Base-by-base conservation (phyloP, 1,140 invertebrate genomes). In the Parapsyche elsis region DNA sequence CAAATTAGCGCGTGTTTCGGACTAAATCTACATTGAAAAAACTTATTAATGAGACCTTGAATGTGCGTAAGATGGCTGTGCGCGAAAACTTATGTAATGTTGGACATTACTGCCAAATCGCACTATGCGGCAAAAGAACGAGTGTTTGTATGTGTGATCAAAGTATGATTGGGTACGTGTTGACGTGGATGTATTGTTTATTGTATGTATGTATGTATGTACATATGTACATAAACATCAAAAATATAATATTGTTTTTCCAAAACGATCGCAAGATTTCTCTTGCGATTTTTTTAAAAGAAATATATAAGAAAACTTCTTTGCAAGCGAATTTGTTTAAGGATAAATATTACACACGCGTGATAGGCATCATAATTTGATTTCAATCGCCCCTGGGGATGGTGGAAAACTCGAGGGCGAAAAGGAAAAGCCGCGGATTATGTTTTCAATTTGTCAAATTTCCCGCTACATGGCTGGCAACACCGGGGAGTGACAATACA, bases 361-460 rank as follows among this genome's bases (percentile, higher is more conserved):
- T 76, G 73, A 80, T 76, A 76, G 59, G 79, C 74, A 80, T 80
- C 61, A 81, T 81, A 81, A 81, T 80, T 82, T 78, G 79, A 80
- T 82, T 82, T 82, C 70, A 78, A 82, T 80, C 76, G 79, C 53
- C 71, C 79, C 46, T 9, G 64, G 77, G 64, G 67, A 70, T 10
- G 73, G 59, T 23, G 23, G 61, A 45, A 45, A 73, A 59, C 30
- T 45, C 30, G 70, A 81, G 76, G 81, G 73, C 38, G 45, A n/a
- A 12, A 30, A 59, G 70, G 78, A 14, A 74, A 74, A 74, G 53
- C 46, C 75, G 23, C 26, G 79, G 81, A 83, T 83, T 83, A 83
- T 81, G 79, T 83, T 83, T 83, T 83, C 81, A 80, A 83, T 83
- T 83, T 80, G 79, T 83, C 81, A 83, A 79, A 79, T 79, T 83